phyloP scores from a whole-genome alignment of 92 coral and sea anemone genomes.

The Porites lobata region DNA sequence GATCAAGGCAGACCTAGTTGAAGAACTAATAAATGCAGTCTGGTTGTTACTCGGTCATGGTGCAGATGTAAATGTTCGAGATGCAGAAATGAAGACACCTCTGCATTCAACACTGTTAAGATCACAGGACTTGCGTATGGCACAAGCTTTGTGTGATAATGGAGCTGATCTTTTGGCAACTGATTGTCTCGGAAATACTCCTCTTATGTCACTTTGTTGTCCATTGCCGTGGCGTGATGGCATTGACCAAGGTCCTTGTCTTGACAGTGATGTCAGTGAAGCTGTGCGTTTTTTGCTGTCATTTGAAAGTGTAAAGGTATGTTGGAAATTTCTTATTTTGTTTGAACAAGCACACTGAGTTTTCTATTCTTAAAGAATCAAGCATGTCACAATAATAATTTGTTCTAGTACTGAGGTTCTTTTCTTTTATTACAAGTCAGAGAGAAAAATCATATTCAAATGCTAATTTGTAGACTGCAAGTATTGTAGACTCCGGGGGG shows the following conservation, averaged over 20 bases:
- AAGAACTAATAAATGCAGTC: conserved; percentile 74
- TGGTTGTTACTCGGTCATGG: conserved; percentile 90
- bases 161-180: conserved; percentile 81
- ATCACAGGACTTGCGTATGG: conserved; percentile 82
- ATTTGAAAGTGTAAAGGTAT: conserved; percentile 83
- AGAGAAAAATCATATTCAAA: too few relatives aligned
- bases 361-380: too few relatives aligned
- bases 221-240: conserved; percentile 87
- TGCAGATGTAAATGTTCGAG: conserved; percentile 83
- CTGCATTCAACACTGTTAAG: conserved; percentile 78
- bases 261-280: conserved; percentile 69
- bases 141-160: conserved; percentile 84
- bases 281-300: conserved; percentile 74
- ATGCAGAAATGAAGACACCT: conserved; percentile 84
- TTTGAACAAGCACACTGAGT: not conserved
- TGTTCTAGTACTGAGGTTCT: too few relatives aligned
- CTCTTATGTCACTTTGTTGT: conserved; percentile 87
- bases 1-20: conserved; percentile 64
- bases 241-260: conserved; percentile 79
- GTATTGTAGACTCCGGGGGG: too few relatives aligned
- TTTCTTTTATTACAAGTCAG: too few relatives aligned
- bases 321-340: not conserved
- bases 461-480: too few relatives aligned
- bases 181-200: conserved; percentile 89
- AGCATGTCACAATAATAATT: too few relatives aligned